phyloP scores from a whole-genome alignment of 2,113 vertebrate species.

The Aegypius monachus region DNA sequence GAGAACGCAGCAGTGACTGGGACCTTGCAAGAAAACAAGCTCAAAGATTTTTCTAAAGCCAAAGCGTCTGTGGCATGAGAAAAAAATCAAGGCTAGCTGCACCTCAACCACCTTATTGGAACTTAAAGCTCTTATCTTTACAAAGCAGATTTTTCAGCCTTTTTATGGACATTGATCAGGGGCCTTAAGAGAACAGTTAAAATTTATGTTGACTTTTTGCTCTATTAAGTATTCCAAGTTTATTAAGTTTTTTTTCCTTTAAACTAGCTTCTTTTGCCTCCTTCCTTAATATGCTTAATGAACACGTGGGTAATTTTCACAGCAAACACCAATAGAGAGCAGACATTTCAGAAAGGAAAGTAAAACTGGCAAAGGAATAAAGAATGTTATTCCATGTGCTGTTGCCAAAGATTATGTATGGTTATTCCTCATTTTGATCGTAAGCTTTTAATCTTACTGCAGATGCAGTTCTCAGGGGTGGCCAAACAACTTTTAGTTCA shows the following conservation, averaged over 20 bases:
- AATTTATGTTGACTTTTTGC: background rate
- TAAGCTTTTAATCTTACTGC: constrained; percentile 6
- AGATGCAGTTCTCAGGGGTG: constrained; percentile 2
- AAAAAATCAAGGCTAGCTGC: background rate
- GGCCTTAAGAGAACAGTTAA: background rate
- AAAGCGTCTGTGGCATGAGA: background rate
- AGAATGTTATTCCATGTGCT: background rate
- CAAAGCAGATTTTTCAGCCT: background rate
- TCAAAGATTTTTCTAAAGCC: background rate
- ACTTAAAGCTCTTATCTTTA: background rate
- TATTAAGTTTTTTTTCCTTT: background rate
- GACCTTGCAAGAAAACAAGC: background rate
- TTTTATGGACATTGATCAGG: background rate
- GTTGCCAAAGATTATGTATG: constrained; percentile 2
- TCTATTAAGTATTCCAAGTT: background rate
- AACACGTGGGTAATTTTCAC: background rate
- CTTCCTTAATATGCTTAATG: background rate
- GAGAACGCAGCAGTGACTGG: background rate
- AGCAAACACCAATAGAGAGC: background rate
- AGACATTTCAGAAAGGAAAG: background rate
- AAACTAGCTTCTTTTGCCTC: background rate
- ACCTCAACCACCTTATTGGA: background rate
- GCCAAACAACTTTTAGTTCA: background rate
- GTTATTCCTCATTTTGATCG: constrained; percentile 22
- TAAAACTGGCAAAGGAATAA: constrained; percentile 40